A percentile compares a stretch with the other conserved stretches of the same genome.
Evolutionary conservation across 2,797 vertebrate genomes (phyloP).

Genomic region (Echiichthys vipera): DNA sequence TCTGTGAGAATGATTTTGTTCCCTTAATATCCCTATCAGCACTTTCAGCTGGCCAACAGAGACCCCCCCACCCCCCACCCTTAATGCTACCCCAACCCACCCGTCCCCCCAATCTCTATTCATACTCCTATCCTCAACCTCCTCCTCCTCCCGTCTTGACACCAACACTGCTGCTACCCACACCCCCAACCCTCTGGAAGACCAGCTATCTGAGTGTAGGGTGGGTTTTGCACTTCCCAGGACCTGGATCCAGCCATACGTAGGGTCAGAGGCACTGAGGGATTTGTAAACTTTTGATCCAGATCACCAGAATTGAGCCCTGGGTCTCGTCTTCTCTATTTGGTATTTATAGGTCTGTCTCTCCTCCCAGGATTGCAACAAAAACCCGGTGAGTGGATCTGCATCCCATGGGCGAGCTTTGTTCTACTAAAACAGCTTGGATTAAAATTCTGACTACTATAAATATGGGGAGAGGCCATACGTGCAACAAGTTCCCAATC

Average conservation of each 20-base stretch:
- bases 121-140: slow-evolving; percentile 66
- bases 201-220: slow-evolving; percentile 77
- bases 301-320: slow-evolving; percentile 67
- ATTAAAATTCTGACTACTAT: slow-evolving; percentile 14
- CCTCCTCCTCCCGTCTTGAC: slow-evolving; percentile 63
- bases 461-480: not conserved
- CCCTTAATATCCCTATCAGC: slow-evolving; percentile 93
- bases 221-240: slow-evolving; percentile 81
- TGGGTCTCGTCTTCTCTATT: slow-evolving; percentile 56
- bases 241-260: slow-evolving; percentile 77
- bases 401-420: slow-evolving; percentile 57
- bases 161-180: slow-evolving; percentile 69
- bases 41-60: slow-evolving; percentile 88
- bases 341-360: slow-evolving; percentile 77
- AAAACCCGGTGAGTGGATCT: slow-evolving; percentile 82
- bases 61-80: slow-evolving; percentile 56
- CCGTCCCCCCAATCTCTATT: slow-evolving; percentile 62
- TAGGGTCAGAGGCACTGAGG: slow-evolving; percentile 81
- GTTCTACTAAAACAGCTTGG: slow-evolving; percentile 40
- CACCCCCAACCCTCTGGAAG: slow-evolving; percentile 72
- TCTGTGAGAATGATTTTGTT: slow-evolving; percentile 90
- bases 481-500: slow-evolving; percentile 15
- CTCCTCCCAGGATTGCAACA: slow-evolving; percentile 72
- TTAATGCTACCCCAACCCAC: too few species aligned
- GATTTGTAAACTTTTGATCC: slow-evolving; percentile 79